These are phyloP conservation scores for Trachelus tabidus DNA, from an alignment of 2,888 invertebrate species.

Conservation along the genomic window DNA sequence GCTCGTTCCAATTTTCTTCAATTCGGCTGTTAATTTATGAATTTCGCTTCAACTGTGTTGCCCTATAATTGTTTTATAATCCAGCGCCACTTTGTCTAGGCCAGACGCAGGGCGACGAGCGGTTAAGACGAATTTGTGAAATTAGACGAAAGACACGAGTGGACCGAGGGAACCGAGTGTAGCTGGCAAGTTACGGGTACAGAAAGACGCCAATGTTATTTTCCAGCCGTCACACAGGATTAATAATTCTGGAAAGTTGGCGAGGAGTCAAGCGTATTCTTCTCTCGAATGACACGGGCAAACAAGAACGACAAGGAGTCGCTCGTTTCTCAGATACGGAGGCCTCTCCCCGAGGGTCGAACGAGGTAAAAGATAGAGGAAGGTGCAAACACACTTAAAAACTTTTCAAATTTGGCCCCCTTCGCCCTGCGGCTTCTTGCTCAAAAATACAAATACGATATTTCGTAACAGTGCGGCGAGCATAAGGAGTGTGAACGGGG, in stretches of 20 bases:
- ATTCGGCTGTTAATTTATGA: too few relatives aligned
- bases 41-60: too few relatives aligned
- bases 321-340: conserved; percentile 13
- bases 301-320: conserved; percentile 44
- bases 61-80: too few relatives aligned
- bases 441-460: conserved; percentile 31
- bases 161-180: too few relatives aligned
- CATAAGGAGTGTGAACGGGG: background rate
- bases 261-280: conserved; percentile 21
- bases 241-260: conserved; percentile 58
- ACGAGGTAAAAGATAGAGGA: conserved; percentile 6
- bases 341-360: conserved; percentile 11
- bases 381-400: conserved; percentile 51
- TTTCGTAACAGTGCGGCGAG: conserved; percentile 17
- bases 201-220: conserved; percentile 46
- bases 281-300: conserved; percentile 36
- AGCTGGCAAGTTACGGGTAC: background rate
- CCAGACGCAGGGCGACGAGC: too few relatives aligned
- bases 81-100: too few relatives aligned
- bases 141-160: too few relatives aligned
- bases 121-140: too few relatives aligned
- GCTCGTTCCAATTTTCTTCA: too few relatives aligned
- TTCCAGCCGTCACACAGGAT: conserved; percentile 61
- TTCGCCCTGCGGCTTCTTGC: conserved; percentile 39
- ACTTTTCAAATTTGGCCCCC: conserved; percentile 65